These are phyloP conservation scores for Lutra lutra DNA, from an alignment of 2,797 vertebrate genomes.

Conservation along the genomic window DNA sequence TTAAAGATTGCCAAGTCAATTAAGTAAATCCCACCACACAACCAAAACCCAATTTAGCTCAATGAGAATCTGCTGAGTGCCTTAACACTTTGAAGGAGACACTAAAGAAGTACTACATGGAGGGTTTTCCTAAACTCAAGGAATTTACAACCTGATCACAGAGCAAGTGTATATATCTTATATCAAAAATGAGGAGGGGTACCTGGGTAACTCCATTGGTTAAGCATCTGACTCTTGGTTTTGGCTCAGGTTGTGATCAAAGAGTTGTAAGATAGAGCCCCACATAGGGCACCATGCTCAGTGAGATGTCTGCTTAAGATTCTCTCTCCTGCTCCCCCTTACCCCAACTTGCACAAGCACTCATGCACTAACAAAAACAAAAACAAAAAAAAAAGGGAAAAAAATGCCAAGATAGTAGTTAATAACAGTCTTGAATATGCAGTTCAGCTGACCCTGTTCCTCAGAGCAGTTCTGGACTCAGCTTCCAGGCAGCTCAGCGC, in stretches of 20 bases:
- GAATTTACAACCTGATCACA: background rate
- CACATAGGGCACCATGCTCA: background rate
- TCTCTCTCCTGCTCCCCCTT: background rate
- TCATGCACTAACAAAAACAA: background rate
- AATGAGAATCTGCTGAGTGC: background rate
- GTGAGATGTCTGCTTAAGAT: background rate
- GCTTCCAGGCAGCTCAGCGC: background rate
- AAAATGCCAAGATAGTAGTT: background rate
- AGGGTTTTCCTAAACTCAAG: background rate
- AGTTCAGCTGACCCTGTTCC: background rate
- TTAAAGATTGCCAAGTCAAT: background rate
- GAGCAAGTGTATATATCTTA: background rate
- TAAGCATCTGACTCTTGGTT: background rate
- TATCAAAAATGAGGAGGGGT: background rate
- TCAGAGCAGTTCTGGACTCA: background rate
- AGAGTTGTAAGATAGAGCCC: background rate
- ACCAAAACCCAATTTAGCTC: background rate
- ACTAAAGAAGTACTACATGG: background rate
- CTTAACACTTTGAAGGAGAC: background rate
- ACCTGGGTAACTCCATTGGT: background rate
- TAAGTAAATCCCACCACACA: background rate
- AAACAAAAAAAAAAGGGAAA: background rate
- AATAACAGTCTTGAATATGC: background rate
- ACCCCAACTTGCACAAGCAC: background rate
- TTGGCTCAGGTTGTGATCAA: background rate